Percentiles rank a stretch among this genome's conserved stretches.
Evolutionary conservation across 2,797 vertebrate genomes (phyloP).

Genomic region (Bovichtus variegatus): DNA sequence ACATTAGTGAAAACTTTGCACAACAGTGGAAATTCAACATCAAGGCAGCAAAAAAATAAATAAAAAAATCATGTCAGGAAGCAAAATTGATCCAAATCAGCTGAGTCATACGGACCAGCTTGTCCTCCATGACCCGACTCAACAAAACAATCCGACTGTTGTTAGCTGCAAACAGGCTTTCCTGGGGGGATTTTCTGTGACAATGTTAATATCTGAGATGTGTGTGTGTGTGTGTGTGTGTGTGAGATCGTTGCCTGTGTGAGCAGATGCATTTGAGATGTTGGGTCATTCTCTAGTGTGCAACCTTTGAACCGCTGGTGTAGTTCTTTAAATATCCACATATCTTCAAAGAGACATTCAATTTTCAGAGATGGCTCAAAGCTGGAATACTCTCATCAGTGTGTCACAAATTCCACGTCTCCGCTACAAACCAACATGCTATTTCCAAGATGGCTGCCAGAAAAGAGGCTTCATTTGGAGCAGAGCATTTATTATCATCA

Average conservation of each 20-base stretch:
- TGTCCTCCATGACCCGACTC: conserved; percentile 48
- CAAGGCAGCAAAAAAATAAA: conserved; percentile 16
- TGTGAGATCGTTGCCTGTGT: conserved; percentile 15
- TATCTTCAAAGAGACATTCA: conserved; percentile 74
- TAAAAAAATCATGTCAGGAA: conserved; percentile 23
- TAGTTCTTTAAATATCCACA: conserved; percentile 64
- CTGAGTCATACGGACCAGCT: conserved; percentile 44
- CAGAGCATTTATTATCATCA: background rate
- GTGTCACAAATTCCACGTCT: conserved; percentile 77
- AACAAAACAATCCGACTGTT: conserved; percentile 40
- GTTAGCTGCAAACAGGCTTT: conserved; percentile 39
- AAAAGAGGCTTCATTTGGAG: conserved; percentile 23
- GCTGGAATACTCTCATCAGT: conserved; percentile 58
- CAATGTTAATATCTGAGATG: conserved; percentile 35
- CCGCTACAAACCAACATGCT: conserved; percentile 73
- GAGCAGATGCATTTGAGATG: background rate
- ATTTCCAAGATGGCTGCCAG: conserved; percentile 62
- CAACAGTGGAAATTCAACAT: conserved; percentile 28
- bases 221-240: conserved; percentile 9
- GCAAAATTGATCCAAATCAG: conserved; percentile 55
- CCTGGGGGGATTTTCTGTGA: conserved; percentile 27
- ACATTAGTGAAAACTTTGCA: background rate
- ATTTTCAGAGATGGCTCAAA: conserved; percentile 68
- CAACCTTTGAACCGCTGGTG: conserved; percentile 40
- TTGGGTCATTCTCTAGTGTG: conserved; percentile 19